Conservation (phyloP, 2,797 vertebrate species). For the Gambusia yucatana region DNA sequence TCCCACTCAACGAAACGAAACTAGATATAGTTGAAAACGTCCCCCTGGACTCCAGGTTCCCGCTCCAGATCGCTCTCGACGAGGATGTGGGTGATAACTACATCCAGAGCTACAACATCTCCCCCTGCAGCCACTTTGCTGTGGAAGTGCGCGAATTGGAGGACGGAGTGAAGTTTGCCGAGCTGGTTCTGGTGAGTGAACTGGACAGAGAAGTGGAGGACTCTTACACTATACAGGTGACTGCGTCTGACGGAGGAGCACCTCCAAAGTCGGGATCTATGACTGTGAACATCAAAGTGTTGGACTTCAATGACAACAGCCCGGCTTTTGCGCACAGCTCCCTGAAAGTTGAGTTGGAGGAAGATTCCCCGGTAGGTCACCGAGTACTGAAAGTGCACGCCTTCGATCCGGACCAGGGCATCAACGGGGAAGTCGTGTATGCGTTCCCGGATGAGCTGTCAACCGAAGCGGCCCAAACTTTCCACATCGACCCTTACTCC, state of each 20-base stretch:
- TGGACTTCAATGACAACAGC: constrained; percentile 87
- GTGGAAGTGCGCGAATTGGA: constrained; percentile 72
- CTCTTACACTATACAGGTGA: constrained; percentile 75
- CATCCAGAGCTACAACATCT: constrained; percentile 80
- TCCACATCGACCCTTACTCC: constrained; percentile 76
- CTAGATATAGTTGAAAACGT: constrained; percentile 81
- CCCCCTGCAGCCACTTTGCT: constrained; percentile 69
- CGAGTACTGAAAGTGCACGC: constrained; percentile 80
- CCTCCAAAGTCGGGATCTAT: constrained; percentile 75
- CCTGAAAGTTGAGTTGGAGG: constrained; percentile 79
- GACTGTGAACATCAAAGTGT: constrained; percentile 73
- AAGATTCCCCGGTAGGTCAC: constrained; percentile 78
- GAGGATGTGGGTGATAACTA: constrained; percentile 83
- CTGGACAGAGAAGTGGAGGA: constrained; percentile 82
- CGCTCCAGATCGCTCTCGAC: constrained; percentile 79
- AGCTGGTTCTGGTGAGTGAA: constrained; percentile 75
- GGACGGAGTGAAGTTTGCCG: constrained; percentile 75
- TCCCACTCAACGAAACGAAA: constrained; percentile 72
- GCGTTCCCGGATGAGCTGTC: constrained; percentile 67
- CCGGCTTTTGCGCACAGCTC: constrained; percentile 80
- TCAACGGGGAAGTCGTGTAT: constrained; percentile 83
- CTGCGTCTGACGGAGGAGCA: constrained; percentile 78
- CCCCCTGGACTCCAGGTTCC: constrained; percentile 74
- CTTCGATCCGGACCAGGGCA: constrained; percentile 80
- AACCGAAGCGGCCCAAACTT: constrained; percentile 69